Base-by-base conservation (phyloP, 2,113 vertebrate species). In the Platanista minor region DNA sequence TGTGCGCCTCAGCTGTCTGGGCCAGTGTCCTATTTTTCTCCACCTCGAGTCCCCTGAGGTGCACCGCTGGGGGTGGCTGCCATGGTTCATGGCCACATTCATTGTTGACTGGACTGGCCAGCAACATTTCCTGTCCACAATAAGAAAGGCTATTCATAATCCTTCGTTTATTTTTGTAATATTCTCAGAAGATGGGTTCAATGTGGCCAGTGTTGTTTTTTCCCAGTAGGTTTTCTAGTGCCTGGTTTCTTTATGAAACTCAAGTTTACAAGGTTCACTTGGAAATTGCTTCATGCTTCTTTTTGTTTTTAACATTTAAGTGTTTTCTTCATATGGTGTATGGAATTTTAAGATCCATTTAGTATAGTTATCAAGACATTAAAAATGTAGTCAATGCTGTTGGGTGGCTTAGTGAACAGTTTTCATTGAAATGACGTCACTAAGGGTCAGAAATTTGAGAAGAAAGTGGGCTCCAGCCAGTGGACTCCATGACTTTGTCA, bases 401-500 rank as follows among this genome's bases (percentile, higher is more conserved):
- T 75, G 69, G 88, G 57, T 54, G 46, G 75, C 41, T 78, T 52
- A 77, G 71, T 75, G 95, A 95, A 94, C 92, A 88, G 87, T 90
- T 93, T 90, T 87, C 87, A 88, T 77, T 96, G 93, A 98, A 90
- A 92, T 43, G 81, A 66, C 46, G 93, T 95, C 93, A 80, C 36
- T 92, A 71, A 94, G 84, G 89, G 83, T 94, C 90, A 94, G 97
- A 97, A 95, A 98, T 94, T 83, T 88, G 95, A 97, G 97, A 84
- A 81, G 80, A 43, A 88, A 72, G 31, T 52, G 18, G 74, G 25
- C 21, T 77, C 66, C 29, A 52, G 75, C 69, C 43, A 75, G 71
- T 20, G 82, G 57, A 82, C 43, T 31, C 4, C 64, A n/a, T 66
- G 74, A 69, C 52, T 20, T 94, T 94, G 75, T 66, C n/a, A 83